Conservation (phyloP, 2,888 invertebrate genomes). For the Hermaeophaga mercurialis region DNA sequence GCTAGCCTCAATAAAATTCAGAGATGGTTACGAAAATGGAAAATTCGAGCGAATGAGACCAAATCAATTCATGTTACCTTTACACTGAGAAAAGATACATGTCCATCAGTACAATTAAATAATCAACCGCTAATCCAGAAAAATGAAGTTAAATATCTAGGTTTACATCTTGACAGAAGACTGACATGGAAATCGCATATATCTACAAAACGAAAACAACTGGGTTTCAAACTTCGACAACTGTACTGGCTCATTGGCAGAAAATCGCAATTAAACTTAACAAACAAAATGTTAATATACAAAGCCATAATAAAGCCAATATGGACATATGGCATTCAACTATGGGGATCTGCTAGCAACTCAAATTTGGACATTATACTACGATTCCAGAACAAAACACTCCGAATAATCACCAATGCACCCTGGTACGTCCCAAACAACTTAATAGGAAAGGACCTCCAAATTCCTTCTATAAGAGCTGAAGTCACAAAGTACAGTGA, state of each 20-base stretch:
- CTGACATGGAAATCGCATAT: neutral
- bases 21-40: no score
- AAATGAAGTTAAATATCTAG: conserved; percentile 2
- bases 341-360: neutral
- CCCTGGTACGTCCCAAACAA: neutral
- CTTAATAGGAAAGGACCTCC: neutral
- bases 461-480: neutral
- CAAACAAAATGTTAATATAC: neutral
- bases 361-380: neutral
- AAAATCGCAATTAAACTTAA: neutral
- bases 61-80: no score
- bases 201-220: neutral
- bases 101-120: neutral
- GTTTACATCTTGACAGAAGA: neutral
- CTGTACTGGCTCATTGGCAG: neutral
- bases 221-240: neutral
- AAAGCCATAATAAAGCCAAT: neutral
- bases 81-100: no score
- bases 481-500: no score
- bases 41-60: no score
- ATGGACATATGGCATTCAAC: neutral
- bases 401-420: neutral
- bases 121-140: neutral
- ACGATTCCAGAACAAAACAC: neutral
- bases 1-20: no score